Conservation (phyloP, 2,888 invertebrate species). For the Bombylius discolor region DNA sequence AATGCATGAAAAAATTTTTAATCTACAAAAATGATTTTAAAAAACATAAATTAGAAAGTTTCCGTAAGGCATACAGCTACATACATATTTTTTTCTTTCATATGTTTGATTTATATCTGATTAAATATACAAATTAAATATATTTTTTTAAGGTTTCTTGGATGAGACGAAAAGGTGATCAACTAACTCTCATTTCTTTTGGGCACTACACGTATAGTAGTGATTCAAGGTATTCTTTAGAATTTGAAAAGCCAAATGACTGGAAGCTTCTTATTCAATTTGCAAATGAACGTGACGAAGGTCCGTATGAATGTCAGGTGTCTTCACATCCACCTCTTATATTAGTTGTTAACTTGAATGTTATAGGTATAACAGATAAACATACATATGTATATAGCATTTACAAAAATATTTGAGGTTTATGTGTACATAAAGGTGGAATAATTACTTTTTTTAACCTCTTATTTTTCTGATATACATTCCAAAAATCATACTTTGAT, state of each 20-base stretch:
- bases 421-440: not conserved
- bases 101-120: no score
- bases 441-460: no score
- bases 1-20: no score
- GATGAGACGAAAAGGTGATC: conserved; percentile 53
- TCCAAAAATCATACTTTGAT: no score
- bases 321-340: conserved; percentile 65
- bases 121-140: not conserved
- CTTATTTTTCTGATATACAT: no score
- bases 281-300: conserved; percentile 60
- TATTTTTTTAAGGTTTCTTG: conserved; percentile 45
- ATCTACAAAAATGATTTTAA: no score
- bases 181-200: conserved; percentile 55
- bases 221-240: conserved; percentile 53
- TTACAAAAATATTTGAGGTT: not conserved
- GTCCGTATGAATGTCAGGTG: conserved; percentile 68
- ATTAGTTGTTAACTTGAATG: conserved; percentile 52
- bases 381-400: not conserved
- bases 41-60: no score
- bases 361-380: conserved; percentile 50
- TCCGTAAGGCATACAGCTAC: no score
- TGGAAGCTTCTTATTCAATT: conserved; percentile 63
- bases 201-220: conserved; percentile 51
- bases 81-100: no score
- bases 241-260: conserved; percentile 59